phyloP scores from a whole-genome alignment of 2,797 vertebrate species.

The Mormyrus proboscirostris region DNA sequence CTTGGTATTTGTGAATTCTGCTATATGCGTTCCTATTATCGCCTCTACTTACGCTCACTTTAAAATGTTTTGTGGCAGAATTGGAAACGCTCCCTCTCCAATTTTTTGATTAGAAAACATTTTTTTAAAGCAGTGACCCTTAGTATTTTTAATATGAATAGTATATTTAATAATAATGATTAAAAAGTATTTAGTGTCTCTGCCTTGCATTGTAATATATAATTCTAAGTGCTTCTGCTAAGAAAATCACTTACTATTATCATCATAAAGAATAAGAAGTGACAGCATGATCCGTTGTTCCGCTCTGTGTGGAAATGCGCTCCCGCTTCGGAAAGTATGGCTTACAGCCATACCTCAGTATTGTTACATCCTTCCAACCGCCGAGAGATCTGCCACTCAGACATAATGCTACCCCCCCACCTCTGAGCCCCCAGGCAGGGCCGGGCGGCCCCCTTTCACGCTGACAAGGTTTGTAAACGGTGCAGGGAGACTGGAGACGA shows the following conservation, averaged over 20 bases:
- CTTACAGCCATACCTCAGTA: constrained; percentile 12
- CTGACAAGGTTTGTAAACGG: constrained; percentile 30
- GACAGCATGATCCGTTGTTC: background rate
- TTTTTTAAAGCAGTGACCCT: background rate
- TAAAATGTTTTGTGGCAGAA: background rate
- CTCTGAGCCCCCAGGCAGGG: background rate
- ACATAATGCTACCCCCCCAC: background rate
- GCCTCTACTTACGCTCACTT: background rate
- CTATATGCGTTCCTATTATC: background rate
- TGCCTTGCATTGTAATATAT: background rate
- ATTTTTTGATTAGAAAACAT: background rate
- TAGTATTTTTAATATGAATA: background rate
- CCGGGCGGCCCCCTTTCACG: constrained; percentile 5
- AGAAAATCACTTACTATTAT: background rate
- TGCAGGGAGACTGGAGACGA: background rate
- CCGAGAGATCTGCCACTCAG: constrained; percentile 15
- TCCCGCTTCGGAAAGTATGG: constrained; percentile 13
- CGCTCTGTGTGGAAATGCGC: background rate
- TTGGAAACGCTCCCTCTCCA: background rate
- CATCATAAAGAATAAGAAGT: background rate
- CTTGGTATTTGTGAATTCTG: background rate
- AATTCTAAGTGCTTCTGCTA: background rate
- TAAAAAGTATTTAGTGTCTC: background rate
- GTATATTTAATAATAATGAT: background rate
- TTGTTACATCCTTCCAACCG: constrained; percentile 15